Evolutionary conservation across 2,888 invertebrate genomes (phyloP).

Genomic region (Macaria liturata): DNA sequence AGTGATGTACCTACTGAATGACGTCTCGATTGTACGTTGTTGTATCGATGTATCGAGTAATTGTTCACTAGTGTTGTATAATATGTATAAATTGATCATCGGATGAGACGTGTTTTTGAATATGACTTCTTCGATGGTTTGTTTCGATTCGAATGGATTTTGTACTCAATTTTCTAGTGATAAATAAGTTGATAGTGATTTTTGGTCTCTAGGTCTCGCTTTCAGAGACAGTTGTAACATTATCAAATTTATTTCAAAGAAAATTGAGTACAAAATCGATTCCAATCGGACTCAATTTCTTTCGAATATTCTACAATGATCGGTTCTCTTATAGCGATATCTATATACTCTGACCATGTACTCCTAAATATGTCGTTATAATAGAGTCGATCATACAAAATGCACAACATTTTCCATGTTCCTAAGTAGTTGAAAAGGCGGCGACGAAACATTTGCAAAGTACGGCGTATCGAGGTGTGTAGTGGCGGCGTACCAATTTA

Average conservation of each 20-base stretch:
- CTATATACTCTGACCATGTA: slow-evolving; percentile 40
- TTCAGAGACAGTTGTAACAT: no score
- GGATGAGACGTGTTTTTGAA: background rate
- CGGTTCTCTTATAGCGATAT: slow-evolving; percentile 36
- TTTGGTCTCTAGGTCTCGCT: background rate
- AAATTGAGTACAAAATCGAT: background rate
- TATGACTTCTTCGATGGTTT: background rate
- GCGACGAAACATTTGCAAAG: slow-evolving; percentile 28
- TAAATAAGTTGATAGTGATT: background rate
- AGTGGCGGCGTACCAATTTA: slow-evolving; percentile 56
- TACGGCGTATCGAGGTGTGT: background rate
- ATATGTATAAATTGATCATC: slow-evolving; percentile 1
- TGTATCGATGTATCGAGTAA: slow-evolving; percentile 14
- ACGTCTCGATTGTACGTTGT: slow-evolving; percentile 13
- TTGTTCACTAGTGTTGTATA: slow-evolving; percentile 9
- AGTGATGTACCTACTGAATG: slow-evolving; percentile 10
- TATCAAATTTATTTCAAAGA: background rate
- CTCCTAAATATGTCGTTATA: slow-evolving; percentile 32
- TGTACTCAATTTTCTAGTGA: background rate
- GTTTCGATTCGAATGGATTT: slow-evolving; percentile 3
- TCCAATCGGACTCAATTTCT: background rate
- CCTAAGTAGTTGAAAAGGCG: slow-evolving; percentile 26
- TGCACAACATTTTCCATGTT: slow-evolving; percentile 21
- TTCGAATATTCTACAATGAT: no score
- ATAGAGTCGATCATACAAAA: slow-evolving; percentile 32